A percentile compares a stretch with the other conserved stretches of the same genome.
Conservation (phyloP, 2,797 vertebrate species). For the Cyclura pinguis region DNA sequence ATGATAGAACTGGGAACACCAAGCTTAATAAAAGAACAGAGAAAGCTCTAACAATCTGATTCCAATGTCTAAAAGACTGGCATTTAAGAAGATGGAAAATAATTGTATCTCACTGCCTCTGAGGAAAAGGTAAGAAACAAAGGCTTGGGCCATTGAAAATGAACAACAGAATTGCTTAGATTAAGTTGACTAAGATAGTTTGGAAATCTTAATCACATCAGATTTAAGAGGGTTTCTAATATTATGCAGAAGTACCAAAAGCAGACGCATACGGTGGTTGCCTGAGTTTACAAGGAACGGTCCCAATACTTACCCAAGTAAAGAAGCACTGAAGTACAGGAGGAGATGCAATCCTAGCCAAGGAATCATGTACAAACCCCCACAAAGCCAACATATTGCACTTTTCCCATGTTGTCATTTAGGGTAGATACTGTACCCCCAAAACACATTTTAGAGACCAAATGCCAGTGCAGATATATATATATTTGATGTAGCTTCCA, state of each 20-base stretch:
- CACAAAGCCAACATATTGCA: not conserved
- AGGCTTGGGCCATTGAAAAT: not conserved
- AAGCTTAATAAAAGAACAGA: not conserved
- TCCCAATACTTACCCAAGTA: not conserved
- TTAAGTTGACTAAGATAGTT: not conserved
- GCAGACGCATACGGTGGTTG: not conserved
- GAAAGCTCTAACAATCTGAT: not conserved
- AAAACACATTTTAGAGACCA: not conserved
- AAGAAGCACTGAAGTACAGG: not conserved
- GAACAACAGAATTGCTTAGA: not conserved
- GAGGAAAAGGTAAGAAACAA: not conserved
- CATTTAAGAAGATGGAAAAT: not conserved
- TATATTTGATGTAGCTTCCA: not conserved
- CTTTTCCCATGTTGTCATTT: not conserved
- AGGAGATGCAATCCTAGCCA: not conserved
- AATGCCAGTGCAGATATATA: not conserved
- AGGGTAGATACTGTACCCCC: not conserved
- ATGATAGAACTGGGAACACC: not conserved
- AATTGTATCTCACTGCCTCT: not conserved
- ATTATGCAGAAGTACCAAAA: not conserved
- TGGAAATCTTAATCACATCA: not conserved
- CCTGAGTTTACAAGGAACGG: not conserved
- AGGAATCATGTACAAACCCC: not conserved
- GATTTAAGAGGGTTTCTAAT: not conserved
- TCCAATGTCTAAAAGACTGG: not conserved